These are phyloP conservation scores for Camptogramma bilineatum DNA, from an alignment of 2,888 invertebrate species.

Conservation along the genomic window DNA sequence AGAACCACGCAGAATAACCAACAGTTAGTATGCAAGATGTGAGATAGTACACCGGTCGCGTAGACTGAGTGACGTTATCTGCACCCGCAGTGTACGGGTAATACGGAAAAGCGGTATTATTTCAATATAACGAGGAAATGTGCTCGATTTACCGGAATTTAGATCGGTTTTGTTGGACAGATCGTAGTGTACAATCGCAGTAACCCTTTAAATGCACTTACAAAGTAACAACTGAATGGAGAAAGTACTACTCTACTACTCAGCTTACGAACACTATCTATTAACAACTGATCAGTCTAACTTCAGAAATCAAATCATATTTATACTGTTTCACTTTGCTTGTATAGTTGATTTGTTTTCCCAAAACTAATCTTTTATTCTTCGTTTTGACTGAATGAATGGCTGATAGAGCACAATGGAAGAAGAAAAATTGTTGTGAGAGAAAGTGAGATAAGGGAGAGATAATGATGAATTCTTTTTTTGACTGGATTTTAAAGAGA, in stretches of 20 bases:
- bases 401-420: too few species aligned
- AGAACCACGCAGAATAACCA: slow-evolving; percentile 6
- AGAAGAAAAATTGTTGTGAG: too few species aligned
- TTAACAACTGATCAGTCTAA: neutral
- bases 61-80: slow-evolving; percentile 44
- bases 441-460: too few species aligned
- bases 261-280: neutral
- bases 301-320: neutral
- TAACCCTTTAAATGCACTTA: slow-evolving; percentile 16
- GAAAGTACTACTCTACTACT: slow-evolving; percentile 2
- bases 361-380: neutral
- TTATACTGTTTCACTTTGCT: neutral
- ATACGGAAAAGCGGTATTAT: slow-evolving; percentile 46
- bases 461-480: too few species aligned
- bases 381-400: neutral
- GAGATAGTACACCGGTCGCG: slow-evolving; percentile 35
- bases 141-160: slow-evolving; percentile 36
- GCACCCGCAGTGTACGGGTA: slow-evolving; percentile 39
- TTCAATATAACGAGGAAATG: slow-evolving; percentile 45
- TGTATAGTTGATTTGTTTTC: neutral
- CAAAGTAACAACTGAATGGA: slow-evolving; percentile 18
- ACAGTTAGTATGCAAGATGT: slow-evolving; percentile 27
- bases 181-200: slow-evolving; percentile 22
- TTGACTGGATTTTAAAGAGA: too few species aligned
- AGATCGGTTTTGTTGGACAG: slow-evolving; percentile 35